phyloP scores from a whole-genome alignment of 2,888 invertebrate species.

The Limnephilus lunatus region DNA sequence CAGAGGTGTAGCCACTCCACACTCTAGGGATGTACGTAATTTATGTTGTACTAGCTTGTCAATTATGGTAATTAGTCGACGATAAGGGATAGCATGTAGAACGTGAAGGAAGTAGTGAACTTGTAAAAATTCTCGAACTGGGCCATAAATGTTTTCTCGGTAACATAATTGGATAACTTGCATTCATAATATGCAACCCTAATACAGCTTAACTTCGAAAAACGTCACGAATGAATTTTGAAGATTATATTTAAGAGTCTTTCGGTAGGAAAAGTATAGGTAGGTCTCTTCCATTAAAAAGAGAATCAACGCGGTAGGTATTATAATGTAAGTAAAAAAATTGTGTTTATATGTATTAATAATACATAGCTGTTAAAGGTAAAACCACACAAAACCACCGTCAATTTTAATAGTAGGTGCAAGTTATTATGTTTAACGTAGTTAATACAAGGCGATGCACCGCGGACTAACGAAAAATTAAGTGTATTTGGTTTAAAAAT shows the following conservation, averaged over 20 bases:
- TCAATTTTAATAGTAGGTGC: too few species aligned
- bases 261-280: not conserved
- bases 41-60: not conserved
- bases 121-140: not conserved
- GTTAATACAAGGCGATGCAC: too few species aligned
- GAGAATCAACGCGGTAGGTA: too few species aligned
- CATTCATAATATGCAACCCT: not conserved
- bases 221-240: not conserved
- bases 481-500: too few species aligned
- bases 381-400: too few species aligned
- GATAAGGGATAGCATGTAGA: not conserved
- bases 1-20: constrained; percentile 34
- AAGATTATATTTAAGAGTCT: not conserved
- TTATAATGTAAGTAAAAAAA: too few species aligned
- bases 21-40: constrained; percentile 25
- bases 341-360: too few species aligned
- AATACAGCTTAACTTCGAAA: not conserved
- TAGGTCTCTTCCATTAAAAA: too few species aligned
- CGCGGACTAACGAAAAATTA: too few species aligned
- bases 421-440: too few species aligned
- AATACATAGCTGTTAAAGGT: too few species aligned
- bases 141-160: not conserved
- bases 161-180: not conserved
- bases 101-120: not conserved
- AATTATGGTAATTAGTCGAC: not conserved